Evolutionary conservation across 2,888 invertebrate species (phyloP), one percentile per base, ranked within the genome.

Genomic region (Argyresthia albistria): DNA sequence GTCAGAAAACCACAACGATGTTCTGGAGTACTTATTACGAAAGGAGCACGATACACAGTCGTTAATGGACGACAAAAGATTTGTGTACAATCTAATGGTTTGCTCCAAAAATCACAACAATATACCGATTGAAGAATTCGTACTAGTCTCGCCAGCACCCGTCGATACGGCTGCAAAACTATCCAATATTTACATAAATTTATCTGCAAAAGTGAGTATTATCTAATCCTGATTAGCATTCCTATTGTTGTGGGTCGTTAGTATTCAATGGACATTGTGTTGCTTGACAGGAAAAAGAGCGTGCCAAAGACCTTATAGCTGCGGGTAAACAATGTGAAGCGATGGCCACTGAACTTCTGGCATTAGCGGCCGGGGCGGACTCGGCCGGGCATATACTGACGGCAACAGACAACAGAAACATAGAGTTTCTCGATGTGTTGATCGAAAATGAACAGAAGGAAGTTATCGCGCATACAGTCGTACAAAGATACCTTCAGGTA

Each of bases 371-470:
- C 2, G 97, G 97, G 8, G 93, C 96, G 0, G 97, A 98, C 81
- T 97, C 97, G 4, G 97, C 99, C 1, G 98, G 97, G 0, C 91
- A 96, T 64, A 93, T 99, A 56, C 90, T 99, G 43, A 97, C 98
- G 53, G 97, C 99, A 49, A 96, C 97, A 50, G 99, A 99, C 76
- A 92, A 95, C 60, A 89, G 97, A 55, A 98, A 97, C 70, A 94
- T 96, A 15, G 98, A 98, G 69, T 97, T 98, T 80, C 89, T 98
- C 58, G 98, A 99, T 74, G 96, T 98, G 0, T 89, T 99, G 46
- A 99, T 99, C 63, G 99, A 99, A 80, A 97, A 98, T 73, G 99
- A 99, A 76, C 99, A 99, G 75, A 99, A 98, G 75, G 97, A 98
- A 87, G 96, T 96, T 63, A 97, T 98, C 56, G 96, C 98, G 0